phyloP scores from a whole-genome alignment of 1,140 invertebrate species.

The Diplogasteroides magnus region DNA sequence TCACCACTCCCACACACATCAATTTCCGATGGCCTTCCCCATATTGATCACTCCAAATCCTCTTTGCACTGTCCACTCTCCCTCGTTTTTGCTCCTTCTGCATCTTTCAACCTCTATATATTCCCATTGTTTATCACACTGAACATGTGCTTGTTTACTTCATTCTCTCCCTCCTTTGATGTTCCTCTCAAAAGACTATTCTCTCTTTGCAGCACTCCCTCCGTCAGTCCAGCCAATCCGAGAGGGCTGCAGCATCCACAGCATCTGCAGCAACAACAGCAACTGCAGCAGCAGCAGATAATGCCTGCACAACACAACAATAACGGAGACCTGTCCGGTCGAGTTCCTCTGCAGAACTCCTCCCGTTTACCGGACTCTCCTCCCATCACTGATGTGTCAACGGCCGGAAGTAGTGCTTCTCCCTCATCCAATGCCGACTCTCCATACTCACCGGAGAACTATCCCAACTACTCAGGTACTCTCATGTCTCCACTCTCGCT shows the following conservation, averaged over 20 bases:
- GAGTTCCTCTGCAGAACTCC: not conserved
- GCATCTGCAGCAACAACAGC: conserved; percentile 18
- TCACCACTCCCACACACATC: no score
- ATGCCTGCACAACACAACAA: conserved; percentile 11
- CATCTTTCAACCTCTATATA: conserved; percentile 2
- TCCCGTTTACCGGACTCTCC: conserved; percentile 44
- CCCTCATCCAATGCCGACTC: conserved; percentile 40
- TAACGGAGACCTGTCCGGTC: not conserved
- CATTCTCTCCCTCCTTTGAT: no score
- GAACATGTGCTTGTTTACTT: not conserved
- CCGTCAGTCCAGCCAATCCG: conserved; percentile 24
- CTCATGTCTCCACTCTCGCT: no score
- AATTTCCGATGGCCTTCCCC: conserved; percentile 1
- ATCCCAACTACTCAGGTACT: conserved; percentile 21
- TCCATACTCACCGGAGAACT: conserved; percentile 48
- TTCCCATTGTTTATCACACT: conserved; percentile 1
- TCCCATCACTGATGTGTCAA: conserved; percentile 49
- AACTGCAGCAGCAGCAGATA: conserved; percentile 20
- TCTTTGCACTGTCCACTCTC: not conserved
- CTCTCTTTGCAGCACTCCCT: conserved; percentile 33
- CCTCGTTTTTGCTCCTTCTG: not conserved
- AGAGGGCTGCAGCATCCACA: not conserved
- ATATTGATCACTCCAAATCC: conserved; percentile 14
- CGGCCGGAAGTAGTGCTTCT: conserved; percentile 33
- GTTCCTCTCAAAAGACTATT: no score